Conservation (phyloP, 1,140 invertebrate species). For the Ylistrum balloti region DNA sequence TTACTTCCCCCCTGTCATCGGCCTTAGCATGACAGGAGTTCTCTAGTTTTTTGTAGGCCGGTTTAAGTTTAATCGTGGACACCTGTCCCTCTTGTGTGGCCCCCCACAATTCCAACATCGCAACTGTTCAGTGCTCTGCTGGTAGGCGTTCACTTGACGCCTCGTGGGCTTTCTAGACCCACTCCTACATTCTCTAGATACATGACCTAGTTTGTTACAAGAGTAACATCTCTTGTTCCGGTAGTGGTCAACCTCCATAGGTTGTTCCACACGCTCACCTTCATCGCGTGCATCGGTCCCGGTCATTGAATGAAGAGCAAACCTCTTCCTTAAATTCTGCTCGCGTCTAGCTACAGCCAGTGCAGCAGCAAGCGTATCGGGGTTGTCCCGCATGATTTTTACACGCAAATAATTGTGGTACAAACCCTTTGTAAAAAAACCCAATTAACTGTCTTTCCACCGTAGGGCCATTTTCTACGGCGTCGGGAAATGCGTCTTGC, state of each 20-base stretch:
- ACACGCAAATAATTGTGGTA: conserved; percentile 50
- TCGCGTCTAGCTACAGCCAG: conserved; percentile 45
- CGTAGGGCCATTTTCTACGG: not conserved
- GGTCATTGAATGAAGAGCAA: not conserved
- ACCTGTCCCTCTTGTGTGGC: not conserved
- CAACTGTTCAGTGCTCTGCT: too few species aligned
- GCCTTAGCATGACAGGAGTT: too few species aligned
- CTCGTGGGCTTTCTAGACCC: conserved; percentile 24
- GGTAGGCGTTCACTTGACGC: not conserved
- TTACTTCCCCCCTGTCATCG: not conserved
- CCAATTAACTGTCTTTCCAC: conserved; percentile 48
- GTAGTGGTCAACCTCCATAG: not conserved
- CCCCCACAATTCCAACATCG: not conserved
- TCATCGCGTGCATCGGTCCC: too few species aligned
- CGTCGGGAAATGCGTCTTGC: conserved; percentile 48
- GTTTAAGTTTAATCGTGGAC: not conserved
- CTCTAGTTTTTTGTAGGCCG: conserved; percentile 39
- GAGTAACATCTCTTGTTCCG: not conserved
- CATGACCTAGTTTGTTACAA: not conserved
- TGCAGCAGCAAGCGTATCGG: conserved; percentile 42
- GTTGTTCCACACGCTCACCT: too few species aligned
- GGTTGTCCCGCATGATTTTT: conserved; percentile 56
- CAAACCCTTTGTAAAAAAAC: conserved; percentile 53
- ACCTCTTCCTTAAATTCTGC: conserved; percentile 49
- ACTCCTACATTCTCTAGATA: not conserved